These are phyloP conservation scores for Unio delphinus DNA, from an alignment of 2,888 invertebrate genomes.

Conservation along the genomic window DNA sequence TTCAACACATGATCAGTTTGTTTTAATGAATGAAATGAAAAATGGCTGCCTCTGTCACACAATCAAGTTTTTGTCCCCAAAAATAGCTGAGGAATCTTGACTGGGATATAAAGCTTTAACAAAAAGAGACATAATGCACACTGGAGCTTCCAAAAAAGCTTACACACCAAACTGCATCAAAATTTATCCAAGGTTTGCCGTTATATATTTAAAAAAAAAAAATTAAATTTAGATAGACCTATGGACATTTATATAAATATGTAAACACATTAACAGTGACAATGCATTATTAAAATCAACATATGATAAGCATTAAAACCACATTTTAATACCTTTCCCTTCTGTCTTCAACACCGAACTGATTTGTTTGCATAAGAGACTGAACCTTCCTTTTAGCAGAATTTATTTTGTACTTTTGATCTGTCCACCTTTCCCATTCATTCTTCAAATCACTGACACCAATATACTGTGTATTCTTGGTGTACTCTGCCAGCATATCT, in stretches of 20 bases:
- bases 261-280: not conserved
- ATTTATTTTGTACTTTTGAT: slow-evolving; percentile 62
- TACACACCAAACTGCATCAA: no score
- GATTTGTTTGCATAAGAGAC: slow-evolving; percentile 53
- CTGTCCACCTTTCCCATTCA: slow-evolving; percentile 67
- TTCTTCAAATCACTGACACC: slow-evolving; percentile 64
- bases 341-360: slow-evolving; percentile 64
- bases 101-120: no score
- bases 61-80: not conserved
- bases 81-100: no score
- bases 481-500: slow-evolving; percentile 53
- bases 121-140: no score
- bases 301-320: no score
- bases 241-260: not conserved
- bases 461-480: slow-evolving; percentile 58
- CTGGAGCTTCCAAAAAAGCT: no score
- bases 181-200: no score
- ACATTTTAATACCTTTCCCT: slow-evolving; percentile 58
- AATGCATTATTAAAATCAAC: not conserved
- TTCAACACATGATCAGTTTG: no score
- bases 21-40: not conserved
- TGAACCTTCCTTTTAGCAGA: slow-evolving; percentile 61
- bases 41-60: not conserved
- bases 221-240: no score
- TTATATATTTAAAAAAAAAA: no score